phyloP scores from a whole-genome alignment of 2,888 invertebrate genomes.

The Campoletis raptor region DNA sequence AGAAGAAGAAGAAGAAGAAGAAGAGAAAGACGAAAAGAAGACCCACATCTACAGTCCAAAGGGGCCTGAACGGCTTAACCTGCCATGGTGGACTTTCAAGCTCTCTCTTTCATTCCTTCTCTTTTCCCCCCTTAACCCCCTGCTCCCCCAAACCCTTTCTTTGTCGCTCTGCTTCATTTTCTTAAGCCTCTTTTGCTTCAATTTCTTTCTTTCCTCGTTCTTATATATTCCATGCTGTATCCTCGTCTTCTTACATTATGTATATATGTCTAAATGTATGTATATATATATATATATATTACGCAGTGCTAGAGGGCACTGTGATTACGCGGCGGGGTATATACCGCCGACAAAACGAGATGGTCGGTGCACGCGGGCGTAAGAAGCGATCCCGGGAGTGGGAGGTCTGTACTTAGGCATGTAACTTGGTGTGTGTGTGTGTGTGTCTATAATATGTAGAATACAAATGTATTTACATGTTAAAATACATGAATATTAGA shows the following conservation, averaged over 20 bases:
- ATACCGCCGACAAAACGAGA: constrained; percentile 83
- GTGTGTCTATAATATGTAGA: constrained; percentile 21
- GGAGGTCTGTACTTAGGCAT: constrained; percentile 45
- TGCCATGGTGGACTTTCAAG: constrained; percentile 43
- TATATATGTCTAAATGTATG: neutral
- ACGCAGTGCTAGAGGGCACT: constrained; percentile 82
- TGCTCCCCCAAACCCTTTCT: constrained; percentile 38
- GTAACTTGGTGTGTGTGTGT: constrained; percentile 41
- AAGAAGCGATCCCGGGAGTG: constrained; percentile 21
- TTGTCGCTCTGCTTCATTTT: constrained; percentile 58
- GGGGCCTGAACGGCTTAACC: constrained; percentile 65
- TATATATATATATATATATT: neutral
- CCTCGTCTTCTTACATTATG: constrained; percentile 53
- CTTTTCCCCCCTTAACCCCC: constrained; percentile 36
- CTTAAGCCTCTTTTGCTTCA: constrained; percentile 46
- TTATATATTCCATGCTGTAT: constrained; percentile 48
- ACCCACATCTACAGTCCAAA: constrained; percentile 47
- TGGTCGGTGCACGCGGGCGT: constrained; percentile 64
- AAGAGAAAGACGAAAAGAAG: constrained; percentile 37
- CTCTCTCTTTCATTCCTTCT: constrained; percentile 49
- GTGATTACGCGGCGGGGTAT: constrained; percentile 81
- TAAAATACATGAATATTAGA: neutral
- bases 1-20: constrained; percentile 41
- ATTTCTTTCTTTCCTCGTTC: constrained; percentile 60
- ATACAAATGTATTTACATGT: neutral